These are phyloP conservation scores for Matsumurasca onukii DNA, from an alignment of 1,140 invertebrate species.

Conservation along the genomic window DNA sequence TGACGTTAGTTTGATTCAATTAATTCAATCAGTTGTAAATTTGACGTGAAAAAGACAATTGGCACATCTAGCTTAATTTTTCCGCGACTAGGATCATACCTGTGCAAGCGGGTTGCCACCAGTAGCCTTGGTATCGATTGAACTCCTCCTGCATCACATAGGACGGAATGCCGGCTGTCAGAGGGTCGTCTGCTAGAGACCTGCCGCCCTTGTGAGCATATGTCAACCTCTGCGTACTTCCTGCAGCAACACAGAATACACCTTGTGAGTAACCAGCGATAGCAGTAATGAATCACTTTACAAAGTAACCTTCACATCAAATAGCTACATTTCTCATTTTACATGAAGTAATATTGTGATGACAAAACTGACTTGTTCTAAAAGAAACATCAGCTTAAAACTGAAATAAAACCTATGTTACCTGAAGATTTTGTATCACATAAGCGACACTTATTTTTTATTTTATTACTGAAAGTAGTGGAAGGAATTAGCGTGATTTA, in stretches of 20 bases:
- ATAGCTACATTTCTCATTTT: not conserved
- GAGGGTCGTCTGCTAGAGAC: slow-evolving; percentile 76
- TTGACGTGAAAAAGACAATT: too few species aligned
- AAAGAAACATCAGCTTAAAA: too few species aligned
- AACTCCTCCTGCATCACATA: slow-evolving; percentile 99
- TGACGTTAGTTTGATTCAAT: too few species aligned
- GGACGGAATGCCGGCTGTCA: slow-evolving; percentile 89
- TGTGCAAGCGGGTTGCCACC: slow-evolving; percentile 87
- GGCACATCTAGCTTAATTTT: too few species aligned
- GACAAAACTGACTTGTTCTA: too few species aligned
- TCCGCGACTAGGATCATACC: slow-evolving; percentile 55
- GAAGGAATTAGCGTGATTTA: too few species aligned
- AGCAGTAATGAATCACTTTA: too few species aligned
- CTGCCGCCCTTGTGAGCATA: slow-evolving; percentile 75
- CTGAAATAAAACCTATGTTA: too few species aligned
- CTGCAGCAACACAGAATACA: slow-evolving; percentile 43
- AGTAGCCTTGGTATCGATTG: slow-evolving; percentile 92
- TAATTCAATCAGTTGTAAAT: too few species aligned
- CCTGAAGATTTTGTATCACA: too few species aligned
- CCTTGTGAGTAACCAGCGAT: slow-evolving; percentile 18
- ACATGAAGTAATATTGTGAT: not conserved
- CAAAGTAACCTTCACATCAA: not conserved
- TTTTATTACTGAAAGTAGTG: too few species aligned
- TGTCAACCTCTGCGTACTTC: slow-evolving; percentile 65
- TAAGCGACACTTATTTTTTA: too few species aligned